phyloP scores from a whole-genome alignment of 1,140 invertebrate genomes.

The Stratiolaelaps scimitus region DNA sequence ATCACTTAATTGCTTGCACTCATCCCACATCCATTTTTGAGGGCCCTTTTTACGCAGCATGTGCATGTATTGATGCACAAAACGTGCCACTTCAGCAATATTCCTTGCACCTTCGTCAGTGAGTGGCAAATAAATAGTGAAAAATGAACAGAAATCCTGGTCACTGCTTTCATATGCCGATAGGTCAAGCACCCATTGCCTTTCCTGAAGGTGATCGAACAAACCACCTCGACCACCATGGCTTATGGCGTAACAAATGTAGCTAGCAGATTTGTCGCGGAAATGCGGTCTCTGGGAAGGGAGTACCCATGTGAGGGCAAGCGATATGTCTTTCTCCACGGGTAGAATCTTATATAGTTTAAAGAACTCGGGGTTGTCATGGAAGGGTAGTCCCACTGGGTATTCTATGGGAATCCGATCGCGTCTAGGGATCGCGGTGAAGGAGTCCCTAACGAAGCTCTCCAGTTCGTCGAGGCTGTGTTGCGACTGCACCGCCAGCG shows the following conservation, averaged over 20 bases:
- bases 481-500: neutral
- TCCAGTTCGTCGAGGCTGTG: slow-evolving; percentile 22
- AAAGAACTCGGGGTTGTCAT: slow-evolving; percentile 2
- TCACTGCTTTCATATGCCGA: neutral
- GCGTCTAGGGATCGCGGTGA: neutral
- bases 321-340: slow-evolving; percentile 43
- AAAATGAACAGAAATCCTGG: neutral
- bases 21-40: slow-evolving; percentile 43
- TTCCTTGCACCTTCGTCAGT: slow-evolving; percentile 41
- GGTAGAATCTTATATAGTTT: slow-evolving; percentile 39
- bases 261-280: neutral
- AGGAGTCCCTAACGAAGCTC: neutral
- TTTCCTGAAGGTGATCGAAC: neutral
- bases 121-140: slow-evolving; percentile 31
- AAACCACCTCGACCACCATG: neutral
- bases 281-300: slow-evolving; percentile 33
- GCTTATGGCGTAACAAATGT: neutral
- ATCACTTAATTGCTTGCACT: slow-evolving; percentile 38
- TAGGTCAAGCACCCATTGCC: neutral
- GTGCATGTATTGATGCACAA: slow-evolving; percentile 42
- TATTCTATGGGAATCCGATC: neutral
- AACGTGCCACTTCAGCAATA: slow-evolving; percentile 38
- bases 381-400: neutral
- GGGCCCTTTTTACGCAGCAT: slow-evolving; percentile 41
- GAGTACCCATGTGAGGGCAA: slow-evolving; percentile 43